Evolutionary conservation across 92 coral and sea anemone species (phyloP), one percentile per base, ranked within the genome.

Genomic region (Phenganax stokvisi): DNA sequence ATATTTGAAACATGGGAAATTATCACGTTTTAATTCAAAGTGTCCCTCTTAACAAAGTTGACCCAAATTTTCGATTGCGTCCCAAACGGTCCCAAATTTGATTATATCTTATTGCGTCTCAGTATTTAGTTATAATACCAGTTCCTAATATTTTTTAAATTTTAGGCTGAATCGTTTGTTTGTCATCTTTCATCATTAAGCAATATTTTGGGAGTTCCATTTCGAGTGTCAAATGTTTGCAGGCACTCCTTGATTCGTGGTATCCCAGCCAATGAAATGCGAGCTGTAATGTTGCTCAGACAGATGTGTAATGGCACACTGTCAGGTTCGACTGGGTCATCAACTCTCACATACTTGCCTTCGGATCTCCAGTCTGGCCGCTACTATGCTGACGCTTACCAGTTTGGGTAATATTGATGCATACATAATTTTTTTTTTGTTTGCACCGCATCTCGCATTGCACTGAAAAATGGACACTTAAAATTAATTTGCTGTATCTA

Each of bases 281-380:
- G 98, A 70, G 86, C 90, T 87, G 85, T 94, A 25, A 90, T 90
- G 68, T 90, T 94, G 13, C 86, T 91, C 67, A 86, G 98, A 52
- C 93, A 90, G 84, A 56, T 94, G 72, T 94, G 92, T 60, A 90
- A 89, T 92, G 98, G 97, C 51, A 94, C 97, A 51, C 90, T 94
- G 53, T 93, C 92, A 7, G 97, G 94, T 10, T 85, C 87, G 74
- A 87, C 84, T 72, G 97, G 98, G 15, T 86, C 90, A 69, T 75
- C 98, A 44, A 88, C 90, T 56, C 96, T 94, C 9, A 90, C 98
- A 0, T 90, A 88, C 72, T 86, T 94, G 61, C 98, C 98, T 74
- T 88, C 88, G 1, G 97, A 94, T 31, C 81, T 90, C 57, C 91
- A 92, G 77, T 71, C 87, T 75, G 98, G 98, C 7, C 86, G 89